A percentile compares a stretch with the other conserved stretches of the same genome.
phyloP scores from a whole-genome alignment of 2,113 vertebrate species.

The Erinaceus europaeus region DNA sequence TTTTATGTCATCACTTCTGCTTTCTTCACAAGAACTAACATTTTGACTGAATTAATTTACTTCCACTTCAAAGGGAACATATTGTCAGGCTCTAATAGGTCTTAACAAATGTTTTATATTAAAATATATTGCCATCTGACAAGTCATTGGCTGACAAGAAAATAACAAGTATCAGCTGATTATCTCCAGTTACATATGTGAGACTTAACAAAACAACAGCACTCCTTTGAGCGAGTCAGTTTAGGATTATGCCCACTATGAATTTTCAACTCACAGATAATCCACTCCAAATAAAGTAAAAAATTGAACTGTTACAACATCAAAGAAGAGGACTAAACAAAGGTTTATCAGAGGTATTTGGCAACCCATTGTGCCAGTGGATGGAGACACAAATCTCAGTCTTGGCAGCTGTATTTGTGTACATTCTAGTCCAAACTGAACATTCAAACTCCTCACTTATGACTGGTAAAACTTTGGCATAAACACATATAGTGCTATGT shows the following conservation, averaged over 20 bases:
- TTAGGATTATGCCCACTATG: not conserved
- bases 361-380: not conserved
- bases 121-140: conserved; percentile 33
- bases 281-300: conserved; percentile 61
- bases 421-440: conserved; percentile 5
- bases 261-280: conserved; percentile 64
- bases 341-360: conserved; percentile 39
- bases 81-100: not conserved
- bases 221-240: conserved; percentile 22
- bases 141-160: conserved; percentile 17
- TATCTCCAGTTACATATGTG: not conserved
- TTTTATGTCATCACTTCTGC: not conserved
- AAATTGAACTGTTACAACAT: conserved; percentile 18
- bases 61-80: conserved; percentile 10
- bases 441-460: not conserved
- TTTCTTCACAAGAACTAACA: not conserved
- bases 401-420: not conserved
- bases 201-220: conserved; percentile 42
- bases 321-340: conserved; percentile 21
- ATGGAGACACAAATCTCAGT: not conserved
- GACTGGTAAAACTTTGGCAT: conserved; percentile 4
- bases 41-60: not conserved
- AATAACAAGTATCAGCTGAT: conserved; percentile 12
- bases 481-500: conserved; percentile 45
- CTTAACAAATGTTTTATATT: not conserved